Base-by-base conservation (phyloP, 1,140 invertebrate genomes). In the Pogonognathellus flavescens region DNA sequence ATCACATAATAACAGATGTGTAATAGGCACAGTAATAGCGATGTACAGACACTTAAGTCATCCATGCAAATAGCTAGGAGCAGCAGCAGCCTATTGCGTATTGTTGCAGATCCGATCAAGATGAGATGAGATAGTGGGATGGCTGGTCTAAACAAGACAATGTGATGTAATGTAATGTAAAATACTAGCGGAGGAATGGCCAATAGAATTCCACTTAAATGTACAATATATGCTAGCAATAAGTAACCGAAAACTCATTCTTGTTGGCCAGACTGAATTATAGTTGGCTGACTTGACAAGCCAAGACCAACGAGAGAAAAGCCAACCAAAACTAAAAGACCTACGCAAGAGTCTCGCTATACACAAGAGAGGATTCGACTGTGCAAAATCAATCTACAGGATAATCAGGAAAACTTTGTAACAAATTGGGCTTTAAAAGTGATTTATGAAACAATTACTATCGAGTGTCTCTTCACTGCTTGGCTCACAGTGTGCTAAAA, bases 381-480 rank as follows among this genome's bases (percentile, higher is more conserved):
- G 70, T 76, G 70, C 70, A 76, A 76, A 76, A 76, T 76, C 70
- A 76, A 76, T 76, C 70, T 76, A 76, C 25, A 76, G 70, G 70
- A 76, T 76, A 76, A 76, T 76, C 70, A 76, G 70, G 70, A 76
- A 76, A 76, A 76, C 70, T 76, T 76, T 76, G 70, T 76, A 76
- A 76, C 70, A 76, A 76, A 76, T 76, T 76, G 70, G 70, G 70
- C 70, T 50, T 76, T 76, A 76, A 76, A 76, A 76, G 70, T 76
- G 70, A 76, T 76, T 76, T 76, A 76, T 76, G 70, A 76, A 76
- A 76, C 70, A 76, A 76, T 76, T 76, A 76, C 70, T 25, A 76
- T 76, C 70, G 70, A 76, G 70, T 76, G 70, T 76, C 70, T 76
- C 31, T 76, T 76, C 59, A n/a, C 59, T 62, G 59, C 59, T 62